Conservation (phyloP, 2,888 invertebrate species). For the Scaeva pyrastri region DNA sequence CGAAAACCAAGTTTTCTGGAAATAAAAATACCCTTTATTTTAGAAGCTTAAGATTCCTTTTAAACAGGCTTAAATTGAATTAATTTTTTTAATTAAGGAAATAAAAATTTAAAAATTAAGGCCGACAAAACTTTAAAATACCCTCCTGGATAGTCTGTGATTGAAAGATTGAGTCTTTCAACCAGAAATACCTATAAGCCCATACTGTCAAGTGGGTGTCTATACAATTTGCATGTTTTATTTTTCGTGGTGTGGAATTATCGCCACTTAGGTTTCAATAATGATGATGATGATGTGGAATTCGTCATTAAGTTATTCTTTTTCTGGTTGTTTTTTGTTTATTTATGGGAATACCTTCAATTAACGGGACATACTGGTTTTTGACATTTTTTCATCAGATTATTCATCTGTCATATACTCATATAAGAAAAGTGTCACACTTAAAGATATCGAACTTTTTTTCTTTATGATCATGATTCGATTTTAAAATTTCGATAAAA, state of each 20-base stretch:
- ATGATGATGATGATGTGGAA: slow-evolving; percentile 65
- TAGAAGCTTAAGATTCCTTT: too few species aligned
- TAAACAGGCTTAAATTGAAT: too few species aligned
- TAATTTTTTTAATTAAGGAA: too few species aligned
- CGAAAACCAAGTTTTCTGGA: too few species aligned
- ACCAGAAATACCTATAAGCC: slow-evolving; percentile 36
- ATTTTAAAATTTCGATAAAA: neutral
- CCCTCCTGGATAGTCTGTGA: neutral
- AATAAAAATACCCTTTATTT: too few species aligned
- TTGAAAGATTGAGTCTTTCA: neutral
- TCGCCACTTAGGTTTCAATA: slow-evolving; percentile 71
- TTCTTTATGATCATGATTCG: slow-evolving; percentile 10
- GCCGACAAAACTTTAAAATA: neutral
- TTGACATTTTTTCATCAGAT: slow-evolving; percentile 19
- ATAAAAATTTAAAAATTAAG: neutral
- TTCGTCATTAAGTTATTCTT: slow-evolving; percentile 70
- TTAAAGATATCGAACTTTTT: slow-evolving; percentile 27
- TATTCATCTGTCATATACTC: neutral
- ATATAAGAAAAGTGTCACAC: slow-evolving; percentile 34
- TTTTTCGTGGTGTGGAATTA: slow-evolving; percentile 54
- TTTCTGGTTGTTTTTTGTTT: slow-evolving; percentile 29
- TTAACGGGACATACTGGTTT: slow-evolving; percentile 71
- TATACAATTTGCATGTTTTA: slow-evolving; percentile 73
- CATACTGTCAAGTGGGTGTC: slow-evolving; percentile 72
- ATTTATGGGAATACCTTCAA: slow-evolving; percentile 68